Percentiles rank a stretch among this genome's conserved stretches.
These are phyloP conservation scores for Halcyon leucocephala DNA, from an alignment of 2,797 vertebrate genomes.

Conservation along the genomic window DNA sequence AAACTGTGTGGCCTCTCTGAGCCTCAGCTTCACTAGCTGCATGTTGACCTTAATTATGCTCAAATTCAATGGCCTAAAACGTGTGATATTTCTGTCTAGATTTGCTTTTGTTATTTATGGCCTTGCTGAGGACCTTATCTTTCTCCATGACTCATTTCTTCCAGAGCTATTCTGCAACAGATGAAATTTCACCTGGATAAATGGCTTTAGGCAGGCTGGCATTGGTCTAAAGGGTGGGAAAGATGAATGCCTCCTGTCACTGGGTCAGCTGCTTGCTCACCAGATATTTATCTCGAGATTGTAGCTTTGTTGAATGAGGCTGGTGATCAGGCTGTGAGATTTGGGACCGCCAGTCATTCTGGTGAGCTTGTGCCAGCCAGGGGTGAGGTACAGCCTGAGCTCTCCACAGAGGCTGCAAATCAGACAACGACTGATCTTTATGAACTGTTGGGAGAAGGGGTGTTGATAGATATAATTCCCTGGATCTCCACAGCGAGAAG, in stretches of 20 bases:
- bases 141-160: neutral
- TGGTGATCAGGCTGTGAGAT: neutral
- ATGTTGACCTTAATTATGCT: neutral
- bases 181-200: neutral
- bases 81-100: neutral
- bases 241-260: neutral
- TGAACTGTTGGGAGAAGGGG: neutral
- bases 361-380: neutral
- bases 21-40: neutral
- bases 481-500: accelerated
- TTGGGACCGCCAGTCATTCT: accelerated
- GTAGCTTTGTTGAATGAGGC: neutral
- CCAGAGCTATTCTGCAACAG: neutral
- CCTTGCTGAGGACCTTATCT: neutral
- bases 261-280: neutral
- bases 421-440: accelerated
- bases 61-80: neutral
- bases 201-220: neutral
- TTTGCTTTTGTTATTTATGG: neutral
- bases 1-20: neutral
- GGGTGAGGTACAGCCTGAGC: accelerated
- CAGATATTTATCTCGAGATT: neutral
- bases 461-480: neutral
- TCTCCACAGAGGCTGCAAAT: neutral
- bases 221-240: neutral